Evolutionary conservation across 2,888 invertebrate genomes (phyloP), one percentile per base, ranked within the genome.

Genomic region (Drosophila suboccidentalis): DNA sequence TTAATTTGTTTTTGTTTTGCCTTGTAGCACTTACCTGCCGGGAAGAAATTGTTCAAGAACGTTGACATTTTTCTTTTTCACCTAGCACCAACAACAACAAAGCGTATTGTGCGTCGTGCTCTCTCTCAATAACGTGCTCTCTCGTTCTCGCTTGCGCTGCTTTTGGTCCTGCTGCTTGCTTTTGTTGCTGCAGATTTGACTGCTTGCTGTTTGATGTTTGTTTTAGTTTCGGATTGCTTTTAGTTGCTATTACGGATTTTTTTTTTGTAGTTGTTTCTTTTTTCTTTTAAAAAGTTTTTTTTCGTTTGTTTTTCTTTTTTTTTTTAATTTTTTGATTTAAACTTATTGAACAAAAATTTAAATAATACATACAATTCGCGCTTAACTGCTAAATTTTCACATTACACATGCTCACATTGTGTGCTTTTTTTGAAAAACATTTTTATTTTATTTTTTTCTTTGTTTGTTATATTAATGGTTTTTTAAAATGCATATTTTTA

Each of bases 21-120:
- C 64, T 73, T 77, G 44, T 43, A 34, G 15, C 47, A 81, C 91
- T 92, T 91, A 92, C 92, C 92, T 92, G 93, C 92, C 86, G 92
- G 91, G 87, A 92, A 93, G 84, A 92, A 92, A 90, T 93, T 92
- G 89, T 92, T 92, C 88, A 93, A 93, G 90, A 93, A 93, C 91
- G 92, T 91, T 92, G 92, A 92, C 92, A 93, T 92, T 90, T 92
- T 92, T 89, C 75, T 71, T 71, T 64, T 71, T 73, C 75, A 66
- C 71, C 61, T 17, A n/a, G 34, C 62, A 79, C 61, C 70, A 76
- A 70, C 66, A 75, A 69, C 59, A 65, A 69, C 59, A 63, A 63
- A 54, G 54, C 26, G 47, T 34, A 57, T 17, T 44, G n/a, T 34
- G 47, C 47, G 39, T 62, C 38, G 29, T 53, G 19, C 11, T 57